Conservation (phyloP, 2,888 invertebrate species). For the Melangyna quadrimaculata region DNA sequence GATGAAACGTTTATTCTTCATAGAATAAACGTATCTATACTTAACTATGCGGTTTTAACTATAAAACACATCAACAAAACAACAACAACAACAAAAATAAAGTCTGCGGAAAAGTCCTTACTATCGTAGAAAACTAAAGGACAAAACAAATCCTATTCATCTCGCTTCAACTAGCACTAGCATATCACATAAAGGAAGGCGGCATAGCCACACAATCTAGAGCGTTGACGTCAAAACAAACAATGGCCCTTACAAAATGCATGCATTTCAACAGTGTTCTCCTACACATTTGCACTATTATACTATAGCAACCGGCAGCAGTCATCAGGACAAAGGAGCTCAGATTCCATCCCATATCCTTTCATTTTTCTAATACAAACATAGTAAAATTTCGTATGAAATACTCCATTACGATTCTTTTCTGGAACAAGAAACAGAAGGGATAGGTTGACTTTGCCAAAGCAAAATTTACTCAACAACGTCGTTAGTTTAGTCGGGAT, state of each 20-base stretch:
- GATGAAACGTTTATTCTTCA: not conserved
- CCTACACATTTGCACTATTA: conserved; percentile 54
- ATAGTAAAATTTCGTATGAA: not conserved
- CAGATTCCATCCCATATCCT: conserved; percentile 43
- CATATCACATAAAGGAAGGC: conserved; percentile 33
- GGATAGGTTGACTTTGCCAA: conserved; percentile 62
- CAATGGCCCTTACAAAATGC: conserved; percentile 54
- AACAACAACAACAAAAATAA: not conserved
- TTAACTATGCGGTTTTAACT: not conserved
- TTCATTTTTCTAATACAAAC: not conserved
- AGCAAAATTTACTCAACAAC: conserved; percentile 23
- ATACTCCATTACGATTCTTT: conserved; percentile 29
- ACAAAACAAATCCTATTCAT: conserved; percentile 62
- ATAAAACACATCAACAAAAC: not conserved
- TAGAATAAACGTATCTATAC: not conserved
- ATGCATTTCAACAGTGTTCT: conserved; percentile 55
- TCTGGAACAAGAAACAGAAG: conserved; percentile 41
- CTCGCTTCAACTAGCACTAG: conserved; percentile 42
- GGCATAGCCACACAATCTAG: conserved; percentile 47
- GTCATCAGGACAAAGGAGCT: conserved; percentile 36
- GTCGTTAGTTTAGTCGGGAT: conserved; percentile 2
- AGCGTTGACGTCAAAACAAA: conserved; percentile 63
- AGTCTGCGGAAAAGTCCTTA: not conserved
- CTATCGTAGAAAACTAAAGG: conserved; percentile 25
- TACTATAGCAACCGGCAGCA: not conserved